Conservation (phyloP, 2,797 vertebrate genomes). For the Sebastes diploproa region DNA sequence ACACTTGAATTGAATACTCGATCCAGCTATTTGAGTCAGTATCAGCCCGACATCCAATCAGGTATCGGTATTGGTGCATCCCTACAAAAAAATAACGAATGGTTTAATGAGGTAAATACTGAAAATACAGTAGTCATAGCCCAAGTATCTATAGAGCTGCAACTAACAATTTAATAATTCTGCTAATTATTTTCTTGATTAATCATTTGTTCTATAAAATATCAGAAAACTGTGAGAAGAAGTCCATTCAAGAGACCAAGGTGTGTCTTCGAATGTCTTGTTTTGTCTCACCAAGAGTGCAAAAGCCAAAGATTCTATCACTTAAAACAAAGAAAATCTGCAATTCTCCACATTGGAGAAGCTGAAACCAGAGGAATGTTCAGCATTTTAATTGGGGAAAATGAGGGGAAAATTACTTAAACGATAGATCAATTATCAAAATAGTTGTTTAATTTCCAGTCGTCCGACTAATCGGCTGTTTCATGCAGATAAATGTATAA, state of each 20-base stretch:
- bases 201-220: background rate
- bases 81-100: accelerated
- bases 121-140: background rate
- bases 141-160: background rate
- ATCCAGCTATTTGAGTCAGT: too few species aligned
- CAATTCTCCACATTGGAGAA: background rate
- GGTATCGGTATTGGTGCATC: too few species aligned
- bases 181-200: background rate
- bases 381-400: too few species aligned
- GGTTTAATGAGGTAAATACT: background rate
- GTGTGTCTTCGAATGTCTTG: background rate
- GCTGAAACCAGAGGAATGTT: background rate
- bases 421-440: background rate
- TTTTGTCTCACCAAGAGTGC: background rate
- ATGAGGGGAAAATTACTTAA: background rate
- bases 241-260: too few species aligned
- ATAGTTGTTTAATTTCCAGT: background rate
- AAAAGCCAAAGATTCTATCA: background rate
- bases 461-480: background rate
- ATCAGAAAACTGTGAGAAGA: background rate
- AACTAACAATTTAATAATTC: background rate
- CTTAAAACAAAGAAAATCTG: background rate
- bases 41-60: too few species aligned
- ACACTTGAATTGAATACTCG: too few species aligned
- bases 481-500: background rate